These are phyloP conservation scores for Phrynocephalus vlangalii DNA, from an alignment of 2,797 vertebrate genomes.

Conservation along the genomic window DNA sequence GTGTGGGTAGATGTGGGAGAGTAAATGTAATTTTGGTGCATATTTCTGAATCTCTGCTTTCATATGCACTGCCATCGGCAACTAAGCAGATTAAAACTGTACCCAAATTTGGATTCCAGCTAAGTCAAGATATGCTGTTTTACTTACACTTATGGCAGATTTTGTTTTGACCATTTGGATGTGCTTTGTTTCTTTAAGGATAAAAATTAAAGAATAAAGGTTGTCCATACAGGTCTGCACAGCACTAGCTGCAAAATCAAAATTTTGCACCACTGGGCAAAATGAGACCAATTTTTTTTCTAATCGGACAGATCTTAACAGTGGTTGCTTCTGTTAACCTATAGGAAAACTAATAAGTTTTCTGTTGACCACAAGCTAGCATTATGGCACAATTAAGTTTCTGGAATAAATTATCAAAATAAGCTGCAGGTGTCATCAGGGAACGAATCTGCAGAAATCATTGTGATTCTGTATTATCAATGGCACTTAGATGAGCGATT, in stretches of 20 bases:
- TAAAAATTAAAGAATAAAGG: conserved; percentile 15
- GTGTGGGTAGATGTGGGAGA: conserved; percentile 11
- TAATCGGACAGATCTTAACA: conserved; percentile 32
- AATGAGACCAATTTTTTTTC: conserved; percentile 55
- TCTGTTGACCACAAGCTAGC: conserved; percentile 53
- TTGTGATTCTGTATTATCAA: conserved; percentile 70
- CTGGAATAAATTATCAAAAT: conserved; percentile 53
- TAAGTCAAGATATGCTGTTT: conserved; percentile 18
- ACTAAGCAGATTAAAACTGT: conserved; percentile 40
- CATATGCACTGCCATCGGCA: background rate
- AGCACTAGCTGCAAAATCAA: conserved; percentile 26
- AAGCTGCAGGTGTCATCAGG: conserved; percentile 58
- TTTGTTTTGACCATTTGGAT: conserved; percentile 48
- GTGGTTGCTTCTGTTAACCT: conserved; percentile 51
- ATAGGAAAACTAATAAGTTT: conserved; percentile 47
- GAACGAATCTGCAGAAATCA: conserved; percentile 50
- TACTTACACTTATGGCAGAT: conserved; percentile 39
- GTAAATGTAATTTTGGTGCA: conserved; percentile 58
- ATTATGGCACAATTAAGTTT: conserved; percentile 64
- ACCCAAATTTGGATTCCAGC: conserved; percentile 48
- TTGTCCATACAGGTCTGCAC: conserved; percentile 1
- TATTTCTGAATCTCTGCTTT: conserved; percentile 44
- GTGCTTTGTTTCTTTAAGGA: conserved; percentile 15
- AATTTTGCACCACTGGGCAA: background rate
- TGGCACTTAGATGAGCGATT: conserved; percentile 66